Base-by-base conservation (phyloP, 2,797 vertebrate genomes). In the Spinus pinus region DNA sequence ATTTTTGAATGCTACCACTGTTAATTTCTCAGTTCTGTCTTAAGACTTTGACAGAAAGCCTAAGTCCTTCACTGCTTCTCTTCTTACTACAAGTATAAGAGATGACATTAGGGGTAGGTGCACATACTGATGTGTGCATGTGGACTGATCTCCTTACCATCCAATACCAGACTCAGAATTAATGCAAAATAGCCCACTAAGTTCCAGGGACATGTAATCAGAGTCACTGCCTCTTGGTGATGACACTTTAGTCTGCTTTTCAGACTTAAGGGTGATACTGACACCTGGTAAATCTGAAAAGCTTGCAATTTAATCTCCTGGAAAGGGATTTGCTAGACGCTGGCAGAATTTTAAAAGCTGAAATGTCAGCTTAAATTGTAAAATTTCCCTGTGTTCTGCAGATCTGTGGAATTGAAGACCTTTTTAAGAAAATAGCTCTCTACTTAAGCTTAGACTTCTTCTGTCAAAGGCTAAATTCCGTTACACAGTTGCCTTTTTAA, bases 241-340 rank as follows among this genome's bases (percentile, higher is more conserved):
- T 86, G 64, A 37, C 42, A 50, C 64, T 70, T 44, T 37, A 88
- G 64, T 75, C 56, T 82, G 28, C 50, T 77, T 86, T 79, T 88
- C 41, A 72, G 65, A 44, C 57, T 90, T 25, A 66, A 60, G 57
- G 66, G 67, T 84, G 78, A 92, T 81, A 78, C 62, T 87, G 81
- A 84, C 78, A 92, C 89, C 46, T 81, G 62, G 70, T 79, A 86
- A 86, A 86, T 57, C 70, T 88, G 53, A 90, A 79, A 70, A 90
- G 37, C 33, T 91, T 92, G 67, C 30, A 72, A 8, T 92, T 86
- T 75, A 57, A 86, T 94, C 81, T 81, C 10, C 30, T 81, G 31
- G 27, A 65, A 69, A 46, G 15, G 54, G 89, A 72, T 81, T 94
- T 91, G 33, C 54, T 67, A 64, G 17, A 35, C 75, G 17, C 66